Evolutionary conservation across 2,113 vertebrate genomes (phyloP), one percentile per base, ranked within the genome.

Genomic region (Mastomys natalensis): DNA sequence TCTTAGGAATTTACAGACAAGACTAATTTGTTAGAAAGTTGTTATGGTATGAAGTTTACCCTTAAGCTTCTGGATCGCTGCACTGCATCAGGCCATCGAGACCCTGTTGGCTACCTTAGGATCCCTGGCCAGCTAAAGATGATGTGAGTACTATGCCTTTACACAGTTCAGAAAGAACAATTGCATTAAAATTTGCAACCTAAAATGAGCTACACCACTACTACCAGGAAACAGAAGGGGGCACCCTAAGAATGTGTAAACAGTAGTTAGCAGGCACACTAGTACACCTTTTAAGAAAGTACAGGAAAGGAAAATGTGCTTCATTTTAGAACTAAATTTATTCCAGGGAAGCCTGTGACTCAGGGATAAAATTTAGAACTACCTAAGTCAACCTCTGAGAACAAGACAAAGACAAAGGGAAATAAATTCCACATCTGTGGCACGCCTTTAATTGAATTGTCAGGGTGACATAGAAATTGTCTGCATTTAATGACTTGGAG

Each of bases 211-310:
- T 66, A 62, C 16, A 76, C 2, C n/a, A 70, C 74, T 97, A 48
- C 87, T 43, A 17, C 22, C 51, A 90, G 80, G 53, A 68, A 93
- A 87, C 98, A 97, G 97, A 88, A 98, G 98, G 95, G 98, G 98
- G 98, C 96, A 68, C 95, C 89, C 95, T 94, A 97, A 91, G 97
- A 97, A 95, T 98, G 91, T 73, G 62, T 45, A 93, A 95, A 58
- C 43, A 80, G 45, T 76, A 34, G 37, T 51, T 48, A 68, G 26
- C 51, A 62, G 85, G 24, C 0, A 3, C 58, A 53, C 1, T 4
- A 82, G 60, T 29, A 58, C 26, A 48, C 19, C 84, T 93, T 72
- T 45, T 48, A 66, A 13, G 29, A 91, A 84, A 91, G 62, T 62
- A 66, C 5, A 60, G 22, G 15, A 93, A 89, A 91, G 48, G 53